phyloP scores from a whole-genome alignment of 2,888 invertebrate genomes.

The Biston stratarius region DNA sequence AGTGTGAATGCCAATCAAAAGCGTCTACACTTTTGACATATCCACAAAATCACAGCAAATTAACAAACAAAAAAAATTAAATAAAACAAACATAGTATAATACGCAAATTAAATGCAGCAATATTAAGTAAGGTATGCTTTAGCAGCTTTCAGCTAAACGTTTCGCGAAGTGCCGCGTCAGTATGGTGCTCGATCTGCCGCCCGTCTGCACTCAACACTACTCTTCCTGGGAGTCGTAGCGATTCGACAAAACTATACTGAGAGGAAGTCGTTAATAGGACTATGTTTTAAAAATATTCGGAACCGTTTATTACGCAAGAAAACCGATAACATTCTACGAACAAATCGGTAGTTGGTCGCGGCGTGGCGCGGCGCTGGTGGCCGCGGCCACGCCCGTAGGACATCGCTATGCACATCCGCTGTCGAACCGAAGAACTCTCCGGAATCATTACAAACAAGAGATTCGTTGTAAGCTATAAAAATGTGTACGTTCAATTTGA shows the following conservation, averaged over 20 bases:
- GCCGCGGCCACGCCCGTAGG: conserved; percentile 40
- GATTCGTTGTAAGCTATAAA: conserved; percentile 76
- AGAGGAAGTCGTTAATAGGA: conserved; percentile 35
- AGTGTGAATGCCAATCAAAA: conserved; percentile 41
- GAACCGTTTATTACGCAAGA: conserved; percentile 38
- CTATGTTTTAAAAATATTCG: conserved; percentile 44
- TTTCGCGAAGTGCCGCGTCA: conserved; percentile 54
- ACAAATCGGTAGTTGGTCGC: conserved; percentile 56
- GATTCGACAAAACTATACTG: conserved; percentile 25
- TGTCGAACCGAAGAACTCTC: conserved; percentile 61
- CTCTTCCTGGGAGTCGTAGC: conserved; percentile 4
- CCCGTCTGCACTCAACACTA: conserved; percentile 6
- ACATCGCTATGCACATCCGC: conserved; percentile 79
- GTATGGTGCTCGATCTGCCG: conserved; percentile 37
- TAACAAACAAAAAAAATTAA: conserved; percentile 73
- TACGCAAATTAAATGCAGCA: conserved; percentile 70
- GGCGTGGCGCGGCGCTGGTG: background rate
- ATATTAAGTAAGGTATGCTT: conserved; percentile 72
- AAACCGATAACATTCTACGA: conserved; percentile 60
- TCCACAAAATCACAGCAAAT: conserved; percentile 59
- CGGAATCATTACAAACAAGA: conserved; percentile 66
- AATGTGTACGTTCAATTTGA: conserved; percentile 56
- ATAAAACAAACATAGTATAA: conserved; percentile 67
- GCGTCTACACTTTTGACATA: conserved; percentile 60
- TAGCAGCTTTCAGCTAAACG: conserved; percentile 74